Conservation (phyloP, 2,888 invertebrate species). For the Ichneumoninae sp. region DNA sequence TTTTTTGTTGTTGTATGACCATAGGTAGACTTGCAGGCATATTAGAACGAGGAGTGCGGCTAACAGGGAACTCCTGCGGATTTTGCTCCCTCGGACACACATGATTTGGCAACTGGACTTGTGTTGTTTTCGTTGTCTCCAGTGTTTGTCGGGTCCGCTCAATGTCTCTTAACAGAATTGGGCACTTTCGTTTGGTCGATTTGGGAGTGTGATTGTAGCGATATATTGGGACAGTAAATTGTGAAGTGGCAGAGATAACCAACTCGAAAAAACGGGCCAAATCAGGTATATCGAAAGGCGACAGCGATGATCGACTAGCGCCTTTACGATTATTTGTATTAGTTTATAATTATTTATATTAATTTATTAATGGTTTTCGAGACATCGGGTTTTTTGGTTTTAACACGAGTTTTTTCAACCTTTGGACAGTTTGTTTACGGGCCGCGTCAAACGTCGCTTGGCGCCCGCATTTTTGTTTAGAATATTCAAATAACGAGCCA, state of each 20-base stretch:
- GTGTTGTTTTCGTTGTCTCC: background rate
- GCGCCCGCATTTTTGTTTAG: background rate
- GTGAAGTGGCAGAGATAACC: no score
- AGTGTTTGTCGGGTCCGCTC: no score
- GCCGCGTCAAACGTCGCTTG: background rate
- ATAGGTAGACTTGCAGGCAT: background rate
- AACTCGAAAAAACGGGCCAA: no score
- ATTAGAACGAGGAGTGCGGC: background rate
- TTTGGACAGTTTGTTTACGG: background rate
- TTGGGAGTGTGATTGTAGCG: no score
- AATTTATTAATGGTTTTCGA: no score
- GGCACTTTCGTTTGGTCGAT: no score
- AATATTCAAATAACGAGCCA: constrained; percentile 17
- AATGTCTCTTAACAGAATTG: no score
- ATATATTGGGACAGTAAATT: no score
- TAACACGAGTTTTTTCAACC: background rate
- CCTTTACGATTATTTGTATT: no score
- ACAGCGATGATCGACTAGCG: no score
- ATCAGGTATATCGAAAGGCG: no score
- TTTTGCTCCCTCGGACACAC: background rate
- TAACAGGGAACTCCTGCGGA: background rate
- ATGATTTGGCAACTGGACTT: background rate
- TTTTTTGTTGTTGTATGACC: background rate
- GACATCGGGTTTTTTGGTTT: background rate
- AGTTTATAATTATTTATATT: no score